Evolutionary conservation across 2,888 invertebrate genomes (phyloP), one percentile per base, ranked within the genome.

Genomic region (Drosophila atripex): DNA sequence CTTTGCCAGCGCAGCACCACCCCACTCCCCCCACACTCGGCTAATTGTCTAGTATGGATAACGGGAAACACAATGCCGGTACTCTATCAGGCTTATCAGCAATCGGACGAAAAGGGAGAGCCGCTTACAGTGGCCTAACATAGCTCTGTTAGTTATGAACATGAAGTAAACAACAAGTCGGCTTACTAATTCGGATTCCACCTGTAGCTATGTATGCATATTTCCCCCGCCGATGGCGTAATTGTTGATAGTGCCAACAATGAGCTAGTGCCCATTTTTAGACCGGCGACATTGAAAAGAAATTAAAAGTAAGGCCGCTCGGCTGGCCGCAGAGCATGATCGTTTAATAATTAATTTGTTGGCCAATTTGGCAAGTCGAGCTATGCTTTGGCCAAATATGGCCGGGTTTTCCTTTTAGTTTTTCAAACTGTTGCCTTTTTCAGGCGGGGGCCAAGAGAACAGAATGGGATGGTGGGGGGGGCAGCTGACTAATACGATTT

Each of bases 261-360:
- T 76, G 49, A 73, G 46, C 75, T 64, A 21, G 56, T 75, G 70
- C 35, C 80, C 80, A 86, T 86, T 78, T 86, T 89, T 79, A 84
- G 87, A 52, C 65, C 75, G 74, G 52, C 80, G 79, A 69, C 88
- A 90, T 85, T 89, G 89, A 89, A 90, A 90, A 88, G 89, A 89
- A 89, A 89, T 90, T 88, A 89, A 89, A 88, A 89, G 89, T 89
- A 77, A 88, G 38, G 38, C 35, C 35, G 79, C 4, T 3, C 21
- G 79, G 73, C 57, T 75, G 76, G 58, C 58, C 68, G 59, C 51
- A 16, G 39, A 53, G 53, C 47, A 59, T 60, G 47, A 32, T 32
- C 52, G 53, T 53, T 55, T 76, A 76, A 85, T 79, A 86, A 86
- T 78, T 82, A 76, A 73, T 66, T 75, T 72, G 75, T 58, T 60